Evolutionary conservation across 1,140 invertebrate genomes (phyloP), one percentile per base, ranked within the genome.

Genomic region (Uloborus diversus): DNA sequence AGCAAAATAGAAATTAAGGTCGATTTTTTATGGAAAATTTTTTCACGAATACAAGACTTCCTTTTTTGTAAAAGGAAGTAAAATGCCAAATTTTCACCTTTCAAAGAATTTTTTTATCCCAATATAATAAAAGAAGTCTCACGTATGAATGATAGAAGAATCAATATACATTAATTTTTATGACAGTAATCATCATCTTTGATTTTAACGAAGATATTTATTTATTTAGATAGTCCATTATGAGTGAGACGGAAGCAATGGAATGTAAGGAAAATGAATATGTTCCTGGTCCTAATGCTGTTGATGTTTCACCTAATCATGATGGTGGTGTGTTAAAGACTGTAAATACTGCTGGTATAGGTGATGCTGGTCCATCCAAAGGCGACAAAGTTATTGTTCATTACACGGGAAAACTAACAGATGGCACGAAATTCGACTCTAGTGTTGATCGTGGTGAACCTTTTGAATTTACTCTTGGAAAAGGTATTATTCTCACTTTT

Each of bases 371-470:
- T 3, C 84, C 88, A 4, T 91, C 92, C 2, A 87, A 88, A 86
- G 91, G 89, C 66, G 86, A 89, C 65, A 92, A 90, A 82, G 96
- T 99, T 1, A 92, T 85, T 28, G 94, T 99, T 11, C 96, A 99
- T 88, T 99, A 99, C 86, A 92, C 92, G 25, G 97, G 98, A n/a
- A 94, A 91, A 2, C 88, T 99, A 13, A 84, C 92, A 7, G 86
- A 89, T 83, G 97, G 97, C 28, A 93, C 92, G 0, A 91, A 94
- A 84, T 99, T 99, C 87, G 98, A 99, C 88, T 96, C 95, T 0
- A 97, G 94, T 86, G 89, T 91, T 81, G 92, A 94, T 82, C 89
- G 94, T 82, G 90, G 91, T 59, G 88, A 93, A 76, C 92, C 94
- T 1, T 99, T 99, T 86, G 88, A 92, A 86, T 99, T 96, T 86